Conservation (phyloP, 1,140 invertebrate genomes). For the Probaryconus sp. region DNA sequence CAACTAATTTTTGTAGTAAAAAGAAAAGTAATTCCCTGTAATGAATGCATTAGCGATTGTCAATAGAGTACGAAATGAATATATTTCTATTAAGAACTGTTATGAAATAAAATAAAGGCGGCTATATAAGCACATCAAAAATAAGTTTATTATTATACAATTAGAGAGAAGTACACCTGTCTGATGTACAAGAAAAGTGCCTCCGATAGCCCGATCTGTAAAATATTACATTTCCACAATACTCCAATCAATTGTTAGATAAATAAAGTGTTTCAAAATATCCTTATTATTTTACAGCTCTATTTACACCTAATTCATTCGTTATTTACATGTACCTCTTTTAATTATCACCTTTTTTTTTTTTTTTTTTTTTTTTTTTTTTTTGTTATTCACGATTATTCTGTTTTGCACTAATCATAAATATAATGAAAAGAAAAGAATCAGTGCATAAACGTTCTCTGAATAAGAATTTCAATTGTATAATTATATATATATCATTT, state of each 20-base stretch:
- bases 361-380: neutral
- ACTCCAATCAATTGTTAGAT: conserved; percentile 57
- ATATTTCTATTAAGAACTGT: conserved; percentile 56
- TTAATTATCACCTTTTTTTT: no score
- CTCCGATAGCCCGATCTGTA: conserved; percentile 57
- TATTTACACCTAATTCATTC: conserved; percentile 38
- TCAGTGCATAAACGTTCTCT: no score
- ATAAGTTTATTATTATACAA: conserved; percentile 73
- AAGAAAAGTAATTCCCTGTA: conserved; percentile 23
- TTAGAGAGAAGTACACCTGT: conserved; percentile 62
- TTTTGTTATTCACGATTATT: neutral
- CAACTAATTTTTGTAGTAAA: conserved; percentile 37
- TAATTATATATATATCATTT: neutral
- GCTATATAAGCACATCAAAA: conserved; percentile 71
- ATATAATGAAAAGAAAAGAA: no score
- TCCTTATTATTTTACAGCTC: conserved; percentile 44
- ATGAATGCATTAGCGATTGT: conserved; percentile 47
- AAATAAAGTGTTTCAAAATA: conserved; percentile 69
- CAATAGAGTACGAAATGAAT: conserved; percentile 48
- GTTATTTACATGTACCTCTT: conserved; percentile 40
- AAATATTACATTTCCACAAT: conserved; percentile 62
- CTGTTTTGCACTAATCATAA: neutral
- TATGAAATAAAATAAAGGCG: conserved; percentile 26
- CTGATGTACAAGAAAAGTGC: conserved; percentile 66
- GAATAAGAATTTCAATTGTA: conserved; percentile 4